These are phyloP conservation scores for Oreotrochilus melanogaster DNA, from an alignment of 2,113 vertebrate genomes.

Conservation along the genomic window DNA sequence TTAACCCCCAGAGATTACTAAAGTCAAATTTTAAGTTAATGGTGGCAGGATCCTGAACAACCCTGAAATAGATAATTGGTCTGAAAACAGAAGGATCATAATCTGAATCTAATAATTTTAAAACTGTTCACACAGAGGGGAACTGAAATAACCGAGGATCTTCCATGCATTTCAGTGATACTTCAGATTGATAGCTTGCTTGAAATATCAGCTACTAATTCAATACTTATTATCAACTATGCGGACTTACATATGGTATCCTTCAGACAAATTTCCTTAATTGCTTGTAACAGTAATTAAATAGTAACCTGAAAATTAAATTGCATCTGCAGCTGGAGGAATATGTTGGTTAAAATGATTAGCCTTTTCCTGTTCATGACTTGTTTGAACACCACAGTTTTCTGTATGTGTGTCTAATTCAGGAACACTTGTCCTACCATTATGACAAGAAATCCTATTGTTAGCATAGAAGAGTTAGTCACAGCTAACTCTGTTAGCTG, in stretches of 20 bases:
- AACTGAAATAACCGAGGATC: neutral
- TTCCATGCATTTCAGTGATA: neutral
- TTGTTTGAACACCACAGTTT: neutral
- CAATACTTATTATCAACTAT: neutral
- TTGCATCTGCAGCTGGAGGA: slow-evolving; percentile 16
- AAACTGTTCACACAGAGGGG: neutral
- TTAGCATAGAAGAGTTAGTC: neutral
- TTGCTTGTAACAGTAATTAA: slow-evolving; percentile 50
- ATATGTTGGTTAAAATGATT: slow-evolving; percentile 32
- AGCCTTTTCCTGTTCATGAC: slow-evolving; percentile 34
- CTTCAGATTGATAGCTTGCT: neutral
- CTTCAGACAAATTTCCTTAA: slow-evolving; percentile 31
- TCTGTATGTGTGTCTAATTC: neutral
- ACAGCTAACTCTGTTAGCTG: neutral
- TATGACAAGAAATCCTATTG: neutral
- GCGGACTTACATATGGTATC: neutral
- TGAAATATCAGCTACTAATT: neutral
- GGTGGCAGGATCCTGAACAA: neutral
- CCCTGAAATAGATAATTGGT: neutral
- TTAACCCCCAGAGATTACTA: neutral
- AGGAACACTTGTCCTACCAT: neutral
- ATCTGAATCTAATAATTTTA: neutral
- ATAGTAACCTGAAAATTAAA: slow-evolving; percentile 40
- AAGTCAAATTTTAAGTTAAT: neutral
- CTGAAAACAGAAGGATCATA: neutral